phyloP scores from a whole-genome alignment of 2,113 vertebrate genomes.

The Montifringilla adamsi region DNA sequence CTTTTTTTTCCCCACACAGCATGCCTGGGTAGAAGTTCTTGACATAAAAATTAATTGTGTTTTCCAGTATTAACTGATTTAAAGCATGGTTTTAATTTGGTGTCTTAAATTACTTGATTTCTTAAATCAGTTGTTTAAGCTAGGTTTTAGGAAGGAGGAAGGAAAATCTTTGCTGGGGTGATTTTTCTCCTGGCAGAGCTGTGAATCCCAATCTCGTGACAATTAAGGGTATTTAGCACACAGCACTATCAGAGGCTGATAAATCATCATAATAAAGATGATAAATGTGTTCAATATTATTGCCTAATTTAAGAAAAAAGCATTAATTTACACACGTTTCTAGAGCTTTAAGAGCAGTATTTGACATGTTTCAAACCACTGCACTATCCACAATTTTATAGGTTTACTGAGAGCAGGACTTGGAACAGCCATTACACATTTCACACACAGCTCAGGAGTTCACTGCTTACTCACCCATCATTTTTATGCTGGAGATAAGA shows the following conservation, averaged over 20 bases:
- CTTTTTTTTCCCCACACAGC: fast-evolving
- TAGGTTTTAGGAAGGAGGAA: not conserved
- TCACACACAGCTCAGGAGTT: not conserved
- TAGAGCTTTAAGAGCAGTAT: not conserved
- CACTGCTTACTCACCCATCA: not conserved
- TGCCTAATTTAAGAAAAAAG: not conserved
- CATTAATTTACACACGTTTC: not conserved
- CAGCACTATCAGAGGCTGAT: not conserved
- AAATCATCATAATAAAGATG: not conserved
- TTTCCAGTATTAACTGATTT: not conserved
- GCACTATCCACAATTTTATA: not conserved
- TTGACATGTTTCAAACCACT: not conserved
- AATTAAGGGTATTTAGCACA: not conserved
- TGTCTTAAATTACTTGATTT: not conserved
- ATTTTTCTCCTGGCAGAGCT: not conserved
- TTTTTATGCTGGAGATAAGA: not conserved
- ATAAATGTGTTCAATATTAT: not conserved
- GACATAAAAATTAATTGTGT: not conserved
- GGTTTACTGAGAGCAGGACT: not conserved
- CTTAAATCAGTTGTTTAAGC: not conserved
- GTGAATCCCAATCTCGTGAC: not conserved
- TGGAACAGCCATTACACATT: not conserved
- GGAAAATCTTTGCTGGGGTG: not conserved
- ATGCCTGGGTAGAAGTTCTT: not conserved
- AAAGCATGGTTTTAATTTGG: not conserved